Evolutionary conservation across 2,888 invertebrate species (phyloP).

Genomic region (Mythimna pallens): DNA sequence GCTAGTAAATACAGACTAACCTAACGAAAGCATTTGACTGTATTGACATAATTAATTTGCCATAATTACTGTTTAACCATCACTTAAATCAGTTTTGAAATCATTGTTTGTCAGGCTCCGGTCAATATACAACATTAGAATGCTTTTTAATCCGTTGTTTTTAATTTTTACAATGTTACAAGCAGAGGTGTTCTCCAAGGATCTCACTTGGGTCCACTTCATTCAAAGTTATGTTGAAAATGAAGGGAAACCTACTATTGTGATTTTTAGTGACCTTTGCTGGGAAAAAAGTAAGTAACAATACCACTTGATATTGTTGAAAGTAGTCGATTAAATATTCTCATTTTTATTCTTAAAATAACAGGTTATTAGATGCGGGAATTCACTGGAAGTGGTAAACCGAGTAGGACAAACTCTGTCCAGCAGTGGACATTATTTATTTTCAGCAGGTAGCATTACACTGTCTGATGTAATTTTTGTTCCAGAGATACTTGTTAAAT

Average conservation of each 20-base stretch:
- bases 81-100: background rate
- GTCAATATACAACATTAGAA: slow-evolving; percentile 25
- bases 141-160: slow-evolving; percentile 28
- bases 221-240: slow-evolving; percentile 75
- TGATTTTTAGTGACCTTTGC: slow-evolving; percentile 71
- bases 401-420: too few species aligned
- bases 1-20: background rate
- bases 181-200: slow-evolving; percentile 58
- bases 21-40: slow-evolving; percentile 29
- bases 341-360: background rate
- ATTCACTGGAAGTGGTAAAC: too few species aligned
- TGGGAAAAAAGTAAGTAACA: slow-evolving; percentile 76
- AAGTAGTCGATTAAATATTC: background rate
- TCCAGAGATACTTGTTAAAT: slow-evolving; percentile 65
- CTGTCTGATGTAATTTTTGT: slow-evolving; percentile 29
- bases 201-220: slow-evolving; percentile 65
- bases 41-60: slow-evolving; percentile 41
- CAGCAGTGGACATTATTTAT: too few species aligned
- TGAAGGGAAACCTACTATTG: slow-evolving; percentile 75
- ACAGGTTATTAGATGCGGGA: background rate
- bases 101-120: slow-evolving; percentile 1
- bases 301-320: background rate
- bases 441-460: background rate
- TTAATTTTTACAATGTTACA: slow-evolving; percentile 40
- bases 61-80: slow-evolving; percentile 1